Conservation (phyloP, 2,113 vertebrate species). For the Centropus bengalensis region DNA sequence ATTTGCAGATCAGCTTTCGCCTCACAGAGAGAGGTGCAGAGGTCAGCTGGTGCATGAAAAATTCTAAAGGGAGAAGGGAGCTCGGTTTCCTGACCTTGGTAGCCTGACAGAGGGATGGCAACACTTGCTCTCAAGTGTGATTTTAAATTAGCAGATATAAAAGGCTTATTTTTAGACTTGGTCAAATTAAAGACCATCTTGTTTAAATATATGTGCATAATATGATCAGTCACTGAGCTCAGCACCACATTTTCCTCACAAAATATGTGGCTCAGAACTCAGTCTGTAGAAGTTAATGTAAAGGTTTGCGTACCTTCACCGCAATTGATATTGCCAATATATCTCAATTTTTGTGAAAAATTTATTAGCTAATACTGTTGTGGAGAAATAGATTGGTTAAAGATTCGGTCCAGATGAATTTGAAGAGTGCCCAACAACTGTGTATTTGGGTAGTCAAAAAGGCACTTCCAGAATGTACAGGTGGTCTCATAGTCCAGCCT, state of each 20-base stretch:
- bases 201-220: conserved; percentile 14
- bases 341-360: not conserved
- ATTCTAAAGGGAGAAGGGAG: not conserved
- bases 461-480: not conserved
- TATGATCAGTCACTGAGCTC: not conserved
- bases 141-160: not conserved
- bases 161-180: not conserved
- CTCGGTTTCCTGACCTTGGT: not conserved
- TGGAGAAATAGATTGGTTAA: not conserved
- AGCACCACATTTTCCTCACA: not conserved
- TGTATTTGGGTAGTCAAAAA: not conserved
- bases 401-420: not conserved
- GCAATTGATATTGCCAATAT: not conserved
- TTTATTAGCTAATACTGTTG: not conserved
- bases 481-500: not conserved
- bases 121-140: not conserved
- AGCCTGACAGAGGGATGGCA: not conserved
- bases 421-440: not conserved
- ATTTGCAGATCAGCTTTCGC: not conserved
- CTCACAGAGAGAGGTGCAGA: not conserved
- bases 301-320: not conserved
- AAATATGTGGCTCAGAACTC: not conserved
- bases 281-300: not conserved
- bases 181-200: not conserved
- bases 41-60: not conserved